phyloP scores from a whole-genome alignment of 2,797 vertebrate species.

The Hemibagrus guttatus region DNA sequence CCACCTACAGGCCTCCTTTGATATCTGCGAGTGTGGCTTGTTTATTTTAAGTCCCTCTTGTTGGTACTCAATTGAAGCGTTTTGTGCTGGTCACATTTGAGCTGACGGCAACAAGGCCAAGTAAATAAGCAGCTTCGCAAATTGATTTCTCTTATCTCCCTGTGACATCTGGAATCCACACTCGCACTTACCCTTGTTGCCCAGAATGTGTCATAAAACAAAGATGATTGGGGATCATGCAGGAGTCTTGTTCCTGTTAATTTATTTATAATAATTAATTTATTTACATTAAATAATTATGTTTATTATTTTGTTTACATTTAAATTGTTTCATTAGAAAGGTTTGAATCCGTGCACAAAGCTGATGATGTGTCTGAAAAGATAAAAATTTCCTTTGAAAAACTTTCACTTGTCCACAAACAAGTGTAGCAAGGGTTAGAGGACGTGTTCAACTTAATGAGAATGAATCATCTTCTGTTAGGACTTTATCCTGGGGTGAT shows the following conservation, averaged over 20 bases:
- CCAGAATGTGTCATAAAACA: neutral
- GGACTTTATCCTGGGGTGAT: neutral
- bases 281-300: too few species aligned
- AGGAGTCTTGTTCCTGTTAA: neutral
- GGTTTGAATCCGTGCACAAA: neutral
- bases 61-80: constrained; percentile 44
- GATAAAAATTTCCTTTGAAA: neutral
- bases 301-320: too few species aligned
- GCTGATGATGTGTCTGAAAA: neutral
- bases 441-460: neutral
- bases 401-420: neutral
- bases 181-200: neutral
- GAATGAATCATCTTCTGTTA: neutral
- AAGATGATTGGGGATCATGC: neutral
- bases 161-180: neutral
- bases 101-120: constrained; percentile 39
- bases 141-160: constrained; percentile 7
- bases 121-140: constrained; percentile 26
- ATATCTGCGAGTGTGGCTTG: constrained; percentile 46
- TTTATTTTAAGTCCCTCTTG: constrained; percentile 40
- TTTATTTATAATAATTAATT: too few species aligned
- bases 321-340: neutral
- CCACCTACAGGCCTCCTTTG: constrained; percentile 64
- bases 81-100: constrained; percentile 41
- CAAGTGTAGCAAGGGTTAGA: neutral